Conservation (phyloP, 2,797 vertebrate genomes). For the Saxicola maurus region DNA sequence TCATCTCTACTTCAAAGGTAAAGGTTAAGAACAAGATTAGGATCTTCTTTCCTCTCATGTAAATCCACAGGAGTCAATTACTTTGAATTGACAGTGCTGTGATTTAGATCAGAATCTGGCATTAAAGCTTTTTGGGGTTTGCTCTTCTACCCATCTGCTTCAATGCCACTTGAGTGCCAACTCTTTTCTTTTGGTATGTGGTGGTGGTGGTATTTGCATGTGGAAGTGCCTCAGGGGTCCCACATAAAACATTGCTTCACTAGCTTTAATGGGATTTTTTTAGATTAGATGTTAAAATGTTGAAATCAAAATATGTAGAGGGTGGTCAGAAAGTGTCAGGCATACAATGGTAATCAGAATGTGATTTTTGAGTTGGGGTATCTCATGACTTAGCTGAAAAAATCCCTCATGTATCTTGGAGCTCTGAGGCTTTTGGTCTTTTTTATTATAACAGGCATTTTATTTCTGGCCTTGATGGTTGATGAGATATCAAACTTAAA, state of each 20-base stretch:
- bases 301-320: conserved; percentile 27
- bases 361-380: neutral
- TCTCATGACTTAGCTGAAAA: neutral
- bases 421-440: conserved; percentile 2
- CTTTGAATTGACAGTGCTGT: conserved; percentile 18
- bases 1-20: conserved; percentile 31
- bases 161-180: neutral
- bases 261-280: conserved; percentile 14
- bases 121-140: conserved; percentile 14
- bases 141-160: neutral
- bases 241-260: conserved; percentile 17
- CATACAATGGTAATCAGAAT: neutral
- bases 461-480: conserved; percentile 44
- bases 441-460: conserved; percentile 33
- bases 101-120: conserved; percentile 31
- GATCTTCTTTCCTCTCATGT: conserved; percentile 30
- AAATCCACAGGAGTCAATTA: conserved; percentile 39
- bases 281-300: conserved; percentile 36
- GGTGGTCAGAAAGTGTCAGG: neutral
- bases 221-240: conserved; percentile 15
- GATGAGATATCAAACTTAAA: conserved; percentile 52
- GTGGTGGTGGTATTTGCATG: conserved; percentile 9
- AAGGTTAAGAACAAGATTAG: conserved; percentile 39
- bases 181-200: neutral
- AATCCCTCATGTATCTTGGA: neutral